Percentiles rank a stretch among this genome's conserved stretches.
Evolutionary conservation across 2,113 vertebrate species (phyloP).

Genomic region (Pteropus alecto): DNA sequence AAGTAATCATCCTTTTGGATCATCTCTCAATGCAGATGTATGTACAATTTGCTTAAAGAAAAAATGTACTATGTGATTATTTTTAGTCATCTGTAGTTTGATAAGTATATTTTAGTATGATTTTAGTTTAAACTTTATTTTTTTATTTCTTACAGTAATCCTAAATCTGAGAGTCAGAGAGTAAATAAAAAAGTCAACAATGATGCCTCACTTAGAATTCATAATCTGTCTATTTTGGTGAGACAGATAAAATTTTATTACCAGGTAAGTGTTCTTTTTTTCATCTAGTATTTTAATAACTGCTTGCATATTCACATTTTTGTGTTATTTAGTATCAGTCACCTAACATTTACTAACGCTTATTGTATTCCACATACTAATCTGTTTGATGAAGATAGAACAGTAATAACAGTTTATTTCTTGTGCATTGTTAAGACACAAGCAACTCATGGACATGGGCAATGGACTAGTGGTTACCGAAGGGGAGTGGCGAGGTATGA

Average conservation of each 20-base stretch:
- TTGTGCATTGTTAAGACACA: neutral
- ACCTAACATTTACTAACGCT: neutral
- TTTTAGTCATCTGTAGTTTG: neutral
- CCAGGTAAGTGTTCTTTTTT: constrained; percentile 87
- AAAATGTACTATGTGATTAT: constrained; percentile 30
- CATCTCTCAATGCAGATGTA: constrained; percentile 1
- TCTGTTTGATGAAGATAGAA: neutral
- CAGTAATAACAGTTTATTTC: neutral
- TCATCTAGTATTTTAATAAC: constrained; percentile 7
- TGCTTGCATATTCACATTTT: neutral
- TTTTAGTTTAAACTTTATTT: constrained; percentile 41
- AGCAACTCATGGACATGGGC: too few relatives aligned
- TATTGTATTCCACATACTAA: neutral
- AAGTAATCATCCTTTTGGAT: neutral
- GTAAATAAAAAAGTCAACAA: constrained; percentile 98
- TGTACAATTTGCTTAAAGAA: neutral
- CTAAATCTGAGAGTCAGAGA: constrained; percentile 92
- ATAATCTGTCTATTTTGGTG: constrained; percentile 95
- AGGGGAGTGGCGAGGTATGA: too few relatives aligned
- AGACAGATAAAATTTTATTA: constrained; percentile 96
- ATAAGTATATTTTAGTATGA: constrained; percentile 15
- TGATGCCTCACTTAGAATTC: constrained; percentile 93
- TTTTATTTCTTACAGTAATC: constrained; percentile 87
- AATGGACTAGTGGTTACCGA: too few relatives aligned
- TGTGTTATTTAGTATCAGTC: neutral